Conservation (phyloP, 2,888 invertebrate species). For the Sepioteuthis lessoniana region DNA sequence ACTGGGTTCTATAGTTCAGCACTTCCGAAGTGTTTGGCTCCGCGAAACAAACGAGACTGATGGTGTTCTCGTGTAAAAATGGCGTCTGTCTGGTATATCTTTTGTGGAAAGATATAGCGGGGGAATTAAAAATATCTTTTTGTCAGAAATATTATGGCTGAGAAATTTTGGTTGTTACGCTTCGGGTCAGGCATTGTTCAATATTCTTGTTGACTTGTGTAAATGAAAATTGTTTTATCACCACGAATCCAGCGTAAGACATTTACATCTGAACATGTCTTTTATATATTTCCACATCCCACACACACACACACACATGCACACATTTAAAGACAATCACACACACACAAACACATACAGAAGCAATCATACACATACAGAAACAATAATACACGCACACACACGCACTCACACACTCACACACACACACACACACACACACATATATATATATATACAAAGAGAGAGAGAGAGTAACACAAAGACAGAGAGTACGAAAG, state of each 20-base stretch:
- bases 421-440: no score
- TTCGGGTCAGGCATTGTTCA: not conserved
- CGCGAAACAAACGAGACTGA: not conserved
- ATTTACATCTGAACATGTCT: not conserved
- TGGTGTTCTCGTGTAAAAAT: not conserved
- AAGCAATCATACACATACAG: not conserved
- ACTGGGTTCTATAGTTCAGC: not conserved
- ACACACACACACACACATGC: not conserved
- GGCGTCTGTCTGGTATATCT: not conserved
- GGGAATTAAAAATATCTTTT: not conserved
- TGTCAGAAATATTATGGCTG: not conserved
- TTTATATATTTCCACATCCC: no score
- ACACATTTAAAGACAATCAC: not conserved
- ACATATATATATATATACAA: no score
- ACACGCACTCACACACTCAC: no score
- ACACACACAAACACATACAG: not conserved
- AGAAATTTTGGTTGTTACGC: constrained; percentile 6
- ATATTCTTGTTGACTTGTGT: not conserved
- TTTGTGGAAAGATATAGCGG: not conserved
- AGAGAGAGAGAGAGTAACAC: no score
- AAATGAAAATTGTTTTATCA: not conserved
- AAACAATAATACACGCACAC: no score
- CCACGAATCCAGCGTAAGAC: not conserved
- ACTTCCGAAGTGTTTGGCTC: not conserved
- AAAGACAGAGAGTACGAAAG: no score